These are phyloP conservation scores for Stegodyphus mimosarum DNA, from an alignment of 1,140 invertebrate species.

Conservation along the genomic window DNA sequence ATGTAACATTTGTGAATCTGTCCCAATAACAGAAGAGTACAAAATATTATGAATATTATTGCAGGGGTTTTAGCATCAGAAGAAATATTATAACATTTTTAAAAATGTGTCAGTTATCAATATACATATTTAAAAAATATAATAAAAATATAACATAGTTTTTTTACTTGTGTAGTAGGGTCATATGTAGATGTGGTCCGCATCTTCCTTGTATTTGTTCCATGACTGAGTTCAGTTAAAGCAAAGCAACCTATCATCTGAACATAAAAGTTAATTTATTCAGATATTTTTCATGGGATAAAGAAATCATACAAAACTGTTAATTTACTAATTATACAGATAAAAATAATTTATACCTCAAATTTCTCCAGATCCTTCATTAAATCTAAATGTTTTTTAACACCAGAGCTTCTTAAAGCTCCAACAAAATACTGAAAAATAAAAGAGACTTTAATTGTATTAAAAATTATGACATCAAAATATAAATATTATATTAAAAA, in stretches of 20 bases:
- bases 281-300: neutral
- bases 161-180: slow-evolving; percentile 71
- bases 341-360: slow-evolving; percentile 65
- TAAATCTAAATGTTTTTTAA: slow-evolving; percentile 77
- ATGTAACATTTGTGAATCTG: no score
- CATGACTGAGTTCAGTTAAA: slow-evolving; percentile 92
- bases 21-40: no score
- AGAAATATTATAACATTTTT: no score
- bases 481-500: no score
- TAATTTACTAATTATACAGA: no score
- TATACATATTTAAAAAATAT: no score
- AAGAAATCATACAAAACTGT: no score
- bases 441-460: neutral
- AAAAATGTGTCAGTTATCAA: no score
- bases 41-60: no score
- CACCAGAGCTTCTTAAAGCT: slow-evolving; percentile 78
- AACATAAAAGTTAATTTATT: slow-evolving; percentile 32
- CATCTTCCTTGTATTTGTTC: slow-evolving; percentile 92
- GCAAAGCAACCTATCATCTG: slow-evolving; percentile 84
- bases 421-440: slow-evolving; percentile 62
- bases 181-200: slow-evolving; percentile 91
- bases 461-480: no score
- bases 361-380: slow-evolving; percentile 43
- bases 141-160: neutral
- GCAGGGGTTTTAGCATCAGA: no score